Percentiles rank a stretch among this genome's conserved stretches.
phyloP scores from a whole-genome alignment of 2,888 invertebrate species.

The Willowsia nigromaculata region DNA sequence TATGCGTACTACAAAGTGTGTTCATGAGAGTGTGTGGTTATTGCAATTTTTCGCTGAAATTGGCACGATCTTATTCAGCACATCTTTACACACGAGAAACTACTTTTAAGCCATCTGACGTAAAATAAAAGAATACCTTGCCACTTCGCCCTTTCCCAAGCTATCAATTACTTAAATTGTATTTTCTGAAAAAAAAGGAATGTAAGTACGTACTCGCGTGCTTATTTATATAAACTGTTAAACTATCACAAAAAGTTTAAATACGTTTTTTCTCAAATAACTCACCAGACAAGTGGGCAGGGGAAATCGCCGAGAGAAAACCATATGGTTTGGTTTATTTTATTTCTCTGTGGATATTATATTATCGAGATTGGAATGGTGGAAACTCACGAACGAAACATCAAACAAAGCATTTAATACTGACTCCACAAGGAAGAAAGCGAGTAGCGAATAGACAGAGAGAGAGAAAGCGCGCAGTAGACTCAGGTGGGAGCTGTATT shows the following conservation, averaged over 20 bases:
- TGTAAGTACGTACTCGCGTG: not conserved
- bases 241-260: not conserved
- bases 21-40: not conserved
- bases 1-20: not conserved
- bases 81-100: not conserved
- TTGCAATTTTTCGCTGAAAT: conserved; percentile 48
- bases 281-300: not conserved
- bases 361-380: conserved; percentile 46
- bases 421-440: not conserved
- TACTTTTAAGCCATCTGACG: not conserved
- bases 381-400: conserved; percentile 50
- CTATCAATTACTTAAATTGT: conserved; percentile 51
- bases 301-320: not conserved
- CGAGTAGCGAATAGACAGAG: too few relatives aligned
- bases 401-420: conserved; percentile 35
- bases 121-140: conserved; percentile 8
- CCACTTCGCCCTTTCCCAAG: not conserved
- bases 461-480: conserved; percentile 35
- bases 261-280: not conserved
- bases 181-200: not conserved
- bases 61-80: conserved; percentile 37
- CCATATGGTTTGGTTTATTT: conserved; percentile 29
- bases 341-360: conserved; percentile 44
- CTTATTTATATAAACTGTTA: not conserved
- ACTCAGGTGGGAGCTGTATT: conserved; percentile 42